Evolutionary conservation across 2,888 invertebrate species (phyloP), one percentile per base, ranked within the genome.

Genomic region (Drosophila phalerata): DNA sequence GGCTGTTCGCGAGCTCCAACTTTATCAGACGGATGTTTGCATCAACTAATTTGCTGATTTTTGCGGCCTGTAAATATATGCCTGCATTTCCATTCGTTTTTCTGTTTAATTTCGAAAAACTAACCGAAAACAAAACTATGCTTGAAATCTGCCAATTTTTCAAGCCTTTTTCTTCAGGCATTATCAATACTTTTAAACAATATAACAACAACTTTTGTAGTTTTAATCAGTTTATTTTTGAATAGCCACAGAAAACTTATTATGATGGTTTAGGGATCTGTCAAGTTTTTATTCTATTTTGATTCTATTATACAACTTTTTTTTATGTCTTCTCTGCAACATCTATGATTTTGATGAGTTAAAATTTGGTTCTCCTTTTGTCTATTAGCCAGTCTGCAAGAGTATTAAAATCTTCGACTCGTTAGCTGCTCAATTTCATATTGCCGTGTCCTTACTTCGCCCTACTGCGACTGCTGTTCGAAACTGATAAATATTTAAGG

Each of bases 11-110:
- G 58, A 22, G 45, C 38, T 48, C 40, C 38, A 65, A 48, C 70
- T 77, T 77, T 89, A 85, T 90, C 89, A 69, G 64, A 63, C 72
- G 90, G 90, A 90, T 87, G 90, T 90, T 62, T 77, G 82, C 88
- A 62, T 79, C 81, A 88, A 79, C 71, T 84, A 86, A 88, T 86
- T 88, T 78, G 65, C 55, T 84, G 81, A 69, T 73, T 81, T 66
- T 68, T 61, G 79, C 72, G 62, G 77, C 48, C 60, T 67, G 71
- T 69, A 79, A 80, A 85, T 85, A 60, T 65, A 53, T 55, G 67
- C 66, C 56, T 87, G 88, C 79, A 87, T 73, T 82, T 82, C 56
- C 73, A 53, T 43, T 49, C 51, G 15, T 15, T 40, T 11, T 45
- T 2, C 22, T n/a, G 10, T 48, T 17, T 45, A n/a, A n/a, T 15